phyloP scores from a whole-genome alignment of 2,797 vertebrate species.

The Numenius phaeopus region DNA sequence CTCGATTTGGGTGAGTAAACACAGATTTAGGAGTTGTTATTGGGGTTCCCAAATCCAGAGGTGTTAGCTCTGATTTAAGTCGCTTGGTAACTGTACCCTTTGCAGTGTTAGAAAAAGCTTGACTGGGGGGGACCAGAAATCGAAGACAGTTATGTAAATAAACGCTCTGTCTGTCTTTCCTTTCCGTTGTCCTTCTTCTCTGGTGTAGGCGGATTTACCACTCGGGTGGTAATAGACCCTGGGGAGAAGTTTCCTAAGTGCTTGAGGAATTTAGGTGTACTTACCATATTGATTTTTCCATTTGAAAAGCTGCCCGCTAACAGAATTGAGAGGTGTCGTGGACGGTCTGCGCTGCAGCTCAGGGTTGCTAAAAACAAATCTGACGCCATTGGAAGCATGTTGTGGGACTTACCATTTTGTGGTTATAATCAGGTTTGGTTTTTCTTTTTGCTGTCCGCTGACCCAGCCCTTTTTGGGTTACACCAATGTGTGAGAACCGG shows the following conservation, averaged over 20 bases:
- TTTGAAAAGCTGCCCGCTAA: slow-evolving; percentile 28
- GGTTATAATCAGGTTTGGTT: neutral
- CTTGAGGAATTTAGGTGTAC: slow-evolving; percentile 47
- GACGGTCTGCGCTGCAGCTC: neutral
- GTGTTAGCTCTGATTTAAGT: neutral
- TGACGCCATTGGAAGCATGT: neutral
- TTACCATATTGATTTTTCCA: slow-evolving; percentile 20
- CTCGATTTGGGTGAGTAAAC: neutral
- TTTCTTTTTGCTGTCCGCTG: neutral
- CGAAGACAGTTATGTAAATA: slow-evolving; percentile 33
- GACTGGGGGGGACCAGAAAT: neutral
- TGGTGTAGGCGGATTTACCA: neutral
- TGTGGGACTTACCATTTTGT: neutral
- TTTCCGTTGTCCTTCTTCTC: neutral
- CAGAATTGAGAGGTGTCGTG: neutral
- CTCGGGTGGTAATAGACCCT: neutral
- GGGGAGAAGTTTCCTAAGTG: neutral
- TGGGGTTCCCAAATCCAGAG: neutral
- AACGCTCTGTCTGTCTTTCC: neutral
- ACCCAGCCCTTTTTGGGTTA: neutral
- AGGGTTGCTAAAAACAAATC: neutral
- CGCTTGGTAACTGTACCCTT: neutral
- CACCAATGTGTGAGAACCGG: neutral
- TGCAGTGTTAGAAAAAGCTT: neutral
- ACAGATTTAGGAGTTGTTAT: neutral